These are phyloP conservation scores for Cheilosia scutellata DNA, from an alignment of 2,888 invertebrate species.

Conservation along the genomic window DNA sequence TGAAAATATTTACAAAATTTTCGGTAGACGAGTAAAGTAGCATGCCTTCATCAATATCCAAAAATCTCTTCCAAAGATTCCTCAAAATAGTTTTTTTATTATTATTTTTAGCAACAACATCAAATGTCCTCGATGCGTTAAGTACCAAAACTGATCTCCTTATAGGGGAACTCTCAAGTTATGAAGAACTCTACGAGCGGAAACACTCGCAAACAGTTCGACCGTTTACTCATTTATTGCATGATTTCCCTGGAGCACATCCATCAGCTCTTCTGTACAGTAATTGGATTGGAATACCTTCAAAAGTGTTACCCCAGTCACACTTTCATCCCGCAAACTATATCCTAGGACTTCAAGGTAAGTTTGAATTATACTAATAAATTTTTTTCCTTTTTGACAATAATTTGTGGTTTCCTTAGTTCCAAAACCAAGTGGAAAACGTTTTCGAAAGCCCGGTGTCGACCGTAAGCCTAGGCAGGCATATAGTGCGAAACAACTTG, in stretches of 20 bases:
- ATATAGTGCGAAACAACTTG: conserved; percentile 97
- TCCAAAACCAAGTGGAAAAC: conserved; percentile 91
- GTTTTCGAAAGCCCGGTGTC: conserved; percentile 93
- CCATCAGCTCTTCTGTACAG: conserved; percentile 77
- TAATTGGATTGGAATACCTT: conserved; percentile 80
- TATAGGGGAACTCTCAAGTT: conserved; percentile 69
- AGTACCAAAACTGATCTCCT: conserved; percentile 75
- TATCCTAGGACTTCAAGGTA: conserved; percentile 88
- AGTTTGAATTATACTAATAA: conserved; percentile 47
- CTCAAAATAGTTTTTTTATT: neutral
- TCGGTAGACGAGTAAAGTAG: too few species aligned
- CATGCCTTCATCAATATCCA: too few species aligned
- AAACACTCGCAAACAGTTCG: conserved; percentile 57
- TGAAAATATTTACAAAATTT: too few species aligned
- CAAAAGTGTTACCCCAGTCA: conserved; percentile 83
- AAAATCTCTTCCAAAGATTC: neutral
- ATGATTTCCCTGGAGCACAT: conserved; percentile 69
- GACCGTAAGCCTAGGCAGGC: conserved; percentile 98
- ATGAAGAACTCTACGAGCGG: conserved; percentile 56
- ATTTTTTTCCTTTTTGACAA: neutral
- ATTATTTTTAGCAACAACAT: conserved; percentile 75
- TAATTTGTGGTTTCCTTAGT: conserved; percentile 85
- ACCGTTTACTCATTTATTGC: conserved; percentile 51
- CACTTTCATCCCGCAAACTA: conserved; percentile 78
- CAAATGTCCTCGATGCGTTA: conserved; percentile 77